Evolutionary conservation across 2,888 invertebrate species (phyloP), one percentile per base, ranked within the genome.

Genomic region (Oconnorella tubifera): DNA sequence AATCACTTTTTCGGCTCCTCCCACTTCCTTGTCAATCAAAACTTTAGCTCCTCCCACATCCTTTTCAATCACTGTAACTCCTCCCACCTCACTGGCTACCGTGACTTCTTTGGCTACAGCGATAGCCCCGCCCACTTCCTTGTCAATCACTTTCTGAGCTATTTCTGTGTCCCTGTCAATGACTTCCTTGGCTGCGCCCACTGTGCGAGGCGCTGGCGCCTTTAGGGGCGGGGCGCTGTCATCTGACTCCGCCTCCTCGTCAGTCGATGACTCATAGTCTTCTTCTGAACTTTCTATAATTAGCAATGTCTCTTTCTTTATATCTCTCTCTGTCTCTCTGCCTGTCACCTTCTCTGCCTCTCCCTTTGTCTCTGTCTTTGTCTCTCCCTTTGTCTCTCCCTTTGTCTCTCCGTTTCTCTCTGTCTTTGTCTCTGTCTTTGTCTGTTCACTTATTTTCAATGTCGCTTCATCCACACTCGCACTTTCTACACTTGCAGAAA

Each of bases 201-300:
- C 23, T 14, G 6, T n/a, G 10, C 6, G 6, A 19, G 6, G 6
- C 23, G 53, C 6, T 25, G 23, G 6, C 53, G 23, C 53, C 27
- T 19, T 25, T 53, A 53, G 10, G 10, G 10, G 10, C 23, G 10
- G 23, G 6, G 6, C 53, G 10, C 6, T 25, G 10, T 57, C 57
- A 6, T 63, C 62, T 40, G 23, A 48, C 29, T 64, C 64, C 14
- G 31, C 33, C 1, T 64, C 64, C 40, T 63, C 67, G 29, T 60
- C 66, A 29, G 59, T 58, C 33, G 50, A 56, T 57, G 56, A 62
- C 29, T n/a, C 3, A 3, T 1, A n/a, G 2, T 33, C 58, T 58
- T 31, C 58, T 58, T 31, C 58, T 23, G 58, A 25, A 1, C 32
- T 40, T 58, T n/a, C 40, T 25, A 40, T 40, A 33, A 32, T 14